Percentiles rank a stretch among this genome's conserved stretches.
phyloP scores from a whole-genome alignment of 2,888 invertebrate species.

The Oscheius myriophilus region DNA sequence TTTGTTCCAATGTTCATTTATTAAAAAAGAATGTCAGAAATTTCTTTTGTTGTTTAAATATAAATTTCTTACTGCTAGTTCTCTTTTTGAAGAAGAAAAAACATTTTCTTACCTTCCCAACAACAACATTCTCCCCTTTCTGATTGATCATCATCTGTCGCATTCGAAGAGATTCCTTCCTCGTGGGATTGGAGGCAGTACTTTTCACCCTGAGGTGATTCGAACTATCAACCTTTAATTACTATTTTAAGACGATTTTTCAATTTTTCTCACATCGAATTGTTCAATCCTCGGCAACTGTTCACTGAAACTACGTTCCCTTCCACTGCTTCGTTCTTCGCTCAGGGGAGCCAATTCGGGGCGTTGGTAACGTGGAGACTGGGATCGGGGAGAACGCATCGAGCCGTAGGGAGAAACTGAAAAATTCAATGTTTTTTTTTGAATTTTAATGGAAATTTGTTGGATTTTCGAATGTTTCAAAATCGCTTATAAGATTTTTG shows the following conservation, averaged over 20 bases:
- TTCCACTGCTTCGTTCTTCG: constrained; percentile 27
- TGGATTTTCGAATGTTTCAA: no score
- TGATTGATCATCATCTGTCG: constrained; percentile 22
- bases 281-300: constrained; percentile 29
- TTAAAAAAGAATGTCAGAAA: no score
- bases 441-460: no score
- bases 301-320: constrained; percentile 26
- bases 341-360: constrained; percentile 26
- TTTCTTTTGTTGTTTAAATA: constrained; percentile 17
- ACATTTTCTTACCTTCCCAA: neutral
- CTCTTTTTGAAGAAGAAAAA: constrained; percentile 5
- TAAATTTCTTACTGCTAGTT: no score
- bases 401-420: constrained; percentile 22
- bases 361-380: constrained; percentile 23
- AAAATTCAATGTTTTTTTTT: no score
- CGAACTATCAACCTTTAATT: constrained; percentile 25
- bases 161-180: constrained; percentile 20
- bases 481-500: no score
- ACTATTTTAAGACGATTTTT: neutral
- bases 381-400: constrained; percentile 26
- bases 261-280: constrained; percentile 14
- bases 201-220: constrained; percentile 30
- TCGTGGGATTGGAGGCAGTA: constrained; percentile 29
- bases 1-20: no score
- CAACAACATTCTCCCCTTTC: constrained; percentile 12